Conservation (phyloP, 2,888 invertebrate species). For the Calameuta filiformis region DNA sequence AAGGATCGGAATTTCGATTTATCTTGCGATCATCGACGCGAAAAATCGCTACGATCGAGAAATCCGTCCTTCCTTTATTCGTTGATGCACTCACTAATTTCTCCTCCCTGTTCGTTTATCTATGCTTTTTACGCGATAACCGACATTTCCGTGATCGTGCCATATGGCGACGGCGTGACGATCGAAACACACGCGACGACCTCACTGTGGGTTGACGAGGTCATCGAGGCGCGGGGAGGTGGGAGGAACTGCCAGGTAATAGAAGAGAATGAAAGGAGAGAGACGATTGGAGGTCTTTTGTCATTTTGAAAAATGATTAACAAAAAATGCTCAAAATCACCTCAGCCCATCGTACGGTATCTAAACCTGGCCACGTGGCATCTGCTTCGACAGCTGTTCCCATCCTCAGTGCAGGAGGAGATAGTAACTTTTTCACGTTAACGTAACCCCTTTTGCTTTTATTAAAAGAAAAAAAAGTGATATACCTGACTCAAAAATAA, state of each 20-base stretch:
- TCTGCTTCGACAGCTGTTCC: conserved; percentile 55
- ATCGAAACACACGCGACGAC: neutral
- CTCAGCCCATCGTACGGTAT: neutral
- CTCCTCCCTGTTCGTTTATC: neutral
- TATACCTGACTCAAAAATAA: neutral
- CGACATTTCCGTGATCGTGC: neutral
- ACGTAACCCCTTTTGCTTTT: conserved; percentile 3
- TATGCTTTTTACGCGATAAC: neutral
- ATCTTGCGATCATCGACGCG: too few relatives aligned
- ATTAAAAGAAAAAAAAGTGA: neutral
- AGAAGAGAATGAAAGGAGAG: neutral
- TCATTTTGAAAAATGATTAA: neutral
- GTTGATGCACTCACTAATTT: neutral
- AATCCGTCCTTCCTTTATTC: neutral
- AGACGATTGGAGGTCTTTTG: neutral
- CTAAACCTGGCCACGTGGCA: conserved; percentile 39
- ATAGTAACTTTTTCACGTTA: neutral
- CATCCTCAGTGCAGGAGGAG: conserved; percentile 32
- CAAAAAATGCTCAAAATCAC: neutral
- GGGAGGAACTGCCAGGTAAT: neutral
- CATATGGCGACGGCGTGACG: neutral
- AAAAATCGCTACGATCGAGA: neutral
- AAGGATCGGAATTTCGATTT: neutral
- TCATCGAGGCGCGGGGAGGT: neutral
- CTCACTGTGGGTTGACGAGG: neutral